A percentile compares a stretch with the other conserved stretches of the same genome.
These are phyloP conservation scores for Stichopus chloronotus DNA, from an alignment of 35 echinoderm and acorn worm genomes.

Conservation along the genomic window DNA sequence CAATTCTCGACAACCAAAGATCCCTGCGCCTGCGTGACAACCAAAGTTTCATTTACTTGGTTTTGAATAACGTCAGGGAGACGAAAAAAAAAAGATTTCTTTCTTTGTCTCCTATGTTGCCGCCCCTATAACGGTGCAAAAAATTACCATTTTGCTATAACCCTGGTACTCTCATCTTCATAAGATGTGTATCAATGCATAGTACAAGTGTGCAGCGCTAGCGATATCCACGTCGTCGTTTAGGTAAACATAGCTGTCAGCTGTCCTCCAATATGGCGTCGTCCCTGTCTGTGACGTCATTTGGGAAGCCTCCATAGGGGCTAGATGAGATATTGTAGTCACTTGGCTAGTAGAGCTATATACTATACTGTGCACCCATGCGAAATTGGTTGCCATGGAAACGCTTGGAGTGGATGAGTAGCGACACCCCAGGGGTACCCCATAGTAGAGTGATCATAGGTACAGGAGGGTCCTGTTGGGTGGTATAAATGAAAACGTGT, in stretches of 20 bases:
- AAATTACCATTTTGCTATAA: background rate
- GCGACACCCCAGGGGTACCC: too few species aligned
- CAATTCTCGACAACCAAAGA: background rate
- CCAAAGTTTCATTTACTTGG: background rate
- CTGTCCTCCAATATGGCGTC: background rate
- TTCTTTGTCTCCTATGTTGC: background rate
- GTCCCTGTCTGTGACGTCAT: slow-evolving; percentile 4
- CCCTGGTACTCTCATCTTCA: background rate
- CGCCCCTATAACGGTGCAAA: background rate
- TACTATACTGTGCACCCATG: too few species aligned
- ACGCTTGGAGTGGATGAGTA: too few species aligned
- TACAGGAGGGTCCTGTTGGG: too few species aligned
- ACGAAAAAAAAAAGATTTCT: slow-evolving; percentile 12
- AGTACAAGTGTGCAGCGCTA: background rate
- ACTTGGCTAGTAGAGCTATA: too few species aligned
- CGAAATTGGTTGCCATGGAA: too few species aligned
- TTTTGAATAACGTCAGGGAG: background rate
- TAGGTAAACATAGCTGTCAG: background rate
- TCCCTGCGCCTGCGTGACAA: background rate
- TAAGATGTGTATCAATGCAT: background rate
- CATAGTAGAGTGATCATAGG: too few species aligned
- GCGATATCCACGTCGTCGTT: background rate
- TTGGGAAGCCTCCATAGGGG: background rate
- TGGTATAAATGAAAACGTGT: too few species aligned
- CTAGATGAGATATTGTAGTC: too few species aligned